Evolutionary conservation across 2,113 vertebrate species (phyloP), one percentile per base, ranked within the genome.

Genomic region (Calyptommatus sinebrachiatus): DNA sequence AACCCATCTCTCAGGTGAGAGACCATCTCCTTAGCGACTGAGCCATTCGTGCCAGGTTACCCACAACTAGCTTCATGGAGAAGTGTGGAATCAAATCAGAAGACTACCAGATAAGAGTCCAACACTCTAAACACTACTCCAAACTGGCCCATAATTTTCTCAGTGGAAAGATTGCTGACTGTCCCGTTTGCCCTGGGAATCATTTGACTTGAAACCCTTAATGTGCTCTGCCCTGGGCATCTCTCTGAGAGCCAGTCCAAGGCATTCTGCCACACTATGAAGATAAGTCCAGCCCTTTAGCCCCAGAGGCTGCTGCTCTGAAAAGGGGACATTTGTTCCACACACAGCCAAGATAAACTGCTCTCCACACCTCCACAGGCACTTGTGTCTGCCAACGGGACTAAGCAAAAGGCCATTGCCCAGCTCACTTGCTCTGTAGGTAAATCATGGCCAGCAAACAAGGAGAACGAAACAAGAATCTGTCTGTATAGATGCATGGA

Each of bases 251-350:
- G 53, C 79, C 48, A 84, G 83, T 89, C 91, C 91, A 91, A 92
- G 89, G 91, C 80, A 0, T 85, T 85, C 82, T 90, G 92, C 91
- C 92, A 90, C 87, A 83, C 73, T 65, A 26, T 76, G 20, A 76
- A 89, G 93, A 94, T 93, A 94, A 95, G 88, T 72, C 48, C 85
- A 89, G 91, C 83, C 89, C 91, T 91, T 92, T 91, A 90, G 80
- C 91, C 91, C 90, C 90, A 88, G 78, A 84, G 82, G 71, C 93
- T 88, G 93, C 73, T 71, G 91, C 24, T 57, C 53, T 9, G 28
- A 35, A 20, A 24, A 28, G 71, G 71, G 88, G 90, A 83, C 86
- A 91, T 92, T 57, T 89, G 92, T 94, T 91, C 92, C 88, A 41
- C 89, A 88, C 88, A 91, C 91, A 87, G 88, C 60, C 62, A 45